These are phyloP conservation scores for Orius laevigatus DNA, from an alignment of 1,140 invertebrate species.

Conservation along the genomic window DNA sequence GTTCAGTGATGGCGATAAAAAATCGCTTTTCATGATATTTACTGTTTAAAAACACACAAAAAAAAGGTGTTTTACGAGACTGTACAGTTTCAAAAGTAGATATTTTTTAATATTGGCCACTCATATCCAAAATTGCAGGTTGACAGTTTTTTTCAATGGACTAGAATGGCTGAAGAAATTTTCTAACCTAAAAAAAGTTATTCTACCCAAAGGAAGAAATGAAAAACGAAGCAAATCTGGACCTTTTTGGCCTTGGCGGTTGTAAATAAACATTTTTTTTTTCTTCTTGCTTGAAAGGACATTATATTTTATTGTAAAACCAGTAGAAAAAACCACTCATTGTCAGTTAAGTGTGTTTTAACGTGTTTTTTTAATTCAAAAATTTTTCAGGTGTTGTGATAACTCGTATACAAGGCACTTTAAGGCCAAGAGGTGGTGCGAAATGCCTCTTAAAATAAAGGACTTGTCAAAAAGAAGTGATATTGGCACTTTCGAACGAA, in stretches of 20 bases:
- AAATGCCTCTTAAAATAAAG: not conserved
- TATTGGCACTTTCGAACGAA: not conserved
- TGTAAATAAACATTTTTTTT: no score
- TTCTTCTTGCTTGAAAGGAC: not conserved
- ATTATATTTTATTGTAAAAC: not conserved
- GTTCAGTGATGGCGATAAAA: not conserved
- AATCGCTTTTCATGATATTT: not conserved
- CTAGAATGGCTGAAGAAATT: no score
- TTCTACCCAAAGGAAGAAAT: no score
- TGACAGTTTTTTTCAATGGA: no score
- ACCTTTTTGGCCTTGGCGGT: no score
- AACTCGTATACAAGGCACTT: not conserved
- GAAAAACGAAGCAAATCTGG: no score
- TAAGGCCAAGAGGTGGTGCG: not conserved
- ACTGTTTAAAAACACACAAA: no score
- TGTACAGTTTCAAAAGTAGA: not conserved
- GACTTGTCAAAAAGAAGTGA: conserved; percentile 8
- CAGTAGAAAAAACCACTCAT: not conserved
- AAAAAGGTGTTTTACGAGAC: not conserved
- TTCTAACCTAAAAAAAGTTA: no score
- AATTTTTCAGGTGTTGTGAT: not conserved
- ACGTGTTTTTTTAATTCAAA: not conserved
- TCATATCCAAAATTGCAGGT: not conserved
- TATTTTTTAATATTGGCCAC: not conserved
- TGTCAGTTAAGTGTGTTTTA: not conserved